Percentiles rank a stretch among this genome's conserved stretches.
These are phyloP conservation scores for Pristis pectinata DNA, from an alignment of 2,797 vertebrate genomes.

Conservation along the genomic window DNA sequence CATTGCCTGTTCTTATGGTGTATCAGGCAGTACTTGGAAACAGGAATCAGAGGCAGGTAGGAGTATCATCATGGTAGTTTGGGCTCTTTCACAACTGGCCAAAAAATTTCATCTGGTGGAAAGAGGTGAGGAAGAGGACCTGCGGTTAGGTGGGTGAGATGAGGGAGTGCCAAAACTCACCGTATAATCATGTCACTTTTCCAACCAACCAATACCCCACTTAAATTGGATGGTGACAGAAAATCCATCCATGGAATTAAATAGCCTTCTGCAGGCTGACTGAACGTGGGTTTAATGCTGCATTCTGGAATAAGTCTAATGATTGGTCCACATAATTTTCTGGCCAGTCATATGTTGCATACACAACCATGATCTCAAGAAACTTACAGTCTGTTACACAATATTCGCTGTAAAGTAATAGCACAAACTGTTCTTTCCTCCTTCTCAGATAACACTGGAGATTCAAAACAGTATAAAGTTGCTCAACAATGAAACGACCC, in stretches of 20 bases:
- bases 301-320: not conserved
- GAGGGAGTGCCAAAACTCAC: not conserved
- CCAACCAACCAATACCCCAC: not conserved
- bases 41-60: not conserved
- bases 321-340: not conserved
- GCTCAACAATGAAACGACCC: not conserved
- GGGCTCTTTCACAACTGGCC: not conserved
- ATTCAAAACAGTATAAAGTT: not conserved
- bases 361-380: not conserved
- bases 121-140: not conserved
- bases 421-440: conserved; percentile 6
- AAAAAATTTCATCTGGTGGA: not conserved
- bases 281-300: not conserved
- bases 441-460: not conserved
- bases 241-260: not conserved
- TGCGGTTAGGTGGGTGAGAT: not conserved
- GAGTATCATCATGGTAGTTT: not conserved
- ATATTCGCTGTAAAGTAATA: not conserved
- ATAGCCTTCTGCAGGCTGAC: not conserved
- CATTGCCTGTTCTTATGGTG: not conserved
- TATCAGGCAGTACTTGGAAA: not conserved
- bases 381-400: not conserved
- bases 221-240: not conserved
- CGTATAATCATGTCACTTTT: not conserved
- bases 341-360: not conserved